phyloP scores from a whole-genome alignment of 2,797 vertebrate genomes.

The Lycodopsis pacificus region DNA sequence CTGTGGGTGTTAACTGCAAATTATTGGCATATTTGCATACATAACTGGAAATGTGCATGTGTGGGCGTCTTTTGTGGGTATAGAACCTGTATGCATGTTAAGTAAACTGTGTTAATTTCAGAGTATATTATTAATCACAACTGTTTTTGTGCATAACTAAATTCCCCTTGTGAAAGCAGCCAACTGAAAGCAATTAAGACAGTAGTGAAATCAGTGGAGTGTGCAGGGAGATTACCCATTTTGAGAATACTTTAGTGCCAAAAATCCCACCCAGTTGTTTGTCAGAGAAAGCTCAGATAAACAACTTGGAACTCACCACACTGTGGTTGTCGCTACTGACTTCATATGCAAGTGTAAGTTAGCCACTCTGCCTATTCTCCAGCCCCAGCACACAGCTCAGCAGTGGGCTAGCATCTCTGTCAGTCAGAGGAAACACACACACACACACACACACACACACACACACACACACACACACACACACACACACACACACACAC shows the following conservation, averaged over 20 bases:
- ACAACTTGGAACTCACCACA: conserved; percentile 40
- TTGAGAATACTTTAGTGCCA: conserved; percentile 11
- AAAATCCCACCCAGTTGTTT: conserved; percentile 39
- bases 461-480: conserved; percentile 41
- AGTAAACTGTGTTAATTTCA: conserved; percentile 23
- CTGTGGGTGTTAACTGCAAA: conserved; percentile 49
- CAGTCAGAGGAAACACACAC: conserved; percentile 63
- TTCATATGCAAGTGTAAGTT: conserved; percentile 53
- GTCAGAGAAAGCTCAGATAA: conserved; percentile 29
- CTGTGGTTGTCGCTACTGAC: conserved; percentile 41
- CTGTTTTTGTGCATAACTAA: conserved; percentile 15
- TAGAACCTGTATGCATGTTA: conserved; percentile 21
- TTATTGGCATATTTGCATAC: conserved; percentile 64
- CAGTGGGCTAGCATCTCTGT: conserved; percentile 66
- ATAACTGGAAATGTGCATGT: conserved; percentile 49
- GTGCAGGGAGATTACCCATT: conserved; percentile 11
- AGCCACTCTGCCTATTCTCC: conserved; percentile 35
- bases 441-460: conserved; percentile 44
- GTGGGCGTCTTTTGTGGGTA: conserved; percentile 15
- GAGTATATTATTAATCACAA: conserved; percentile 45
- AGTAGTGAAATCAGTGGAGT: background rate
- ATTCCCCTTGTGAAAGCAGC: conserved; percentile 25
- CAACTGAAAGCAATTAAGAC: conserved; percentile 38
- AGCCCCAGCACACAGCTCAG: conserved; percentile 43
- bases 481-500: conserved; percentile 34